Percentiles rank a stretch among this genome's conserved stretches.
These are phyloP conservation scores for Pristiophorus japonicus DNA, from an alignment of 2,113 vertebrate species.

Conservation along the genomic window DNA sequence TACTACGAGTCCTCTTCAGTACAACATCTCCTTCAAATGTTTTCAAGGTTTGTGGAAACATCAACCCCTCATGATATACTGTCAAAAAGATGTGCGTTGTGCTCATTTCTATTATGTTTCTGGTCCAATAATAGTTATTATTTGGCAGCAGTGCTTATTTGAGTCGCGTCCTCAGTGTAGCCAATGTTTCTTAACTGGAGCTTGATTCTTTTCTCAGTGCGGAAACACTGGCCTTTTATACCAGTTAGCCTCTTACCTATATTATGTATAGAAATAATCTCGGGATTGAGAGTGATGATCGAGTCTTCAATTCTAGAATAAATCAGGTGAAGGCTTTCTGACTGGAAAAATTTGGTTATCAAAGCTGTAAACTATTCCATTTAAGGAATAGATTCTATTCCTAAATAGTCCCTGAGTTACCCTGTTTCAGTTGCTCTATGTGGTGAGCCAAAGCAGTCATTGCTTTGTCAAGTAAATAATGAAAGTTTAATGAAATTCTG, in stretches of 20 bases:
- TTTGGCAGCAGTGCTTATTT: neutral
- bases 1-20: constrained; percentile 45
- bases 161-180: neutral
- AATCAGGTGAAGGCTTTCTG: neutral
- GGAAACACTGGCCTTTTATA: neutral
- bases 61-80: neutral
- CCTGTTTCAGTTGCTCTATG: neutral
- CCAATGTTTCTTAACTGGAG: neutral
- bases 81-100: neutral
- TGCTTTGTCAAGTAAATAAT: neutral
- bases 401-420: neutral
- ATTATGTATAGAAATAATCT: neutral
- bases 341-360: neutral
- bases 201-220: neutral
- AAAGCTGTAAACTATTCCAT: neutral
- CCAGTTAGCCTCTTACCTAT: neutral
- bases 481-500: neutral
- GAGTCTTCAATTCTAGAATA: neutral
- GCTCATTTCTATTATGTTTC: neutral
- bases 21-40: constrained; percentile 59
- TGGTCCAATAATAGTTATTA: neutral
- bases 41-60: constrained; percentile 15
- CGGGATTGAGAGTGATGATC: neutral
- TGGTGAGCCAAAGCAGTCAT: neutral
- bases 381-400: neutral